phyloP scores from a whole-genome alignment of 1,140 invertebrate genomes.

The Eumaeus atala region DNA sequence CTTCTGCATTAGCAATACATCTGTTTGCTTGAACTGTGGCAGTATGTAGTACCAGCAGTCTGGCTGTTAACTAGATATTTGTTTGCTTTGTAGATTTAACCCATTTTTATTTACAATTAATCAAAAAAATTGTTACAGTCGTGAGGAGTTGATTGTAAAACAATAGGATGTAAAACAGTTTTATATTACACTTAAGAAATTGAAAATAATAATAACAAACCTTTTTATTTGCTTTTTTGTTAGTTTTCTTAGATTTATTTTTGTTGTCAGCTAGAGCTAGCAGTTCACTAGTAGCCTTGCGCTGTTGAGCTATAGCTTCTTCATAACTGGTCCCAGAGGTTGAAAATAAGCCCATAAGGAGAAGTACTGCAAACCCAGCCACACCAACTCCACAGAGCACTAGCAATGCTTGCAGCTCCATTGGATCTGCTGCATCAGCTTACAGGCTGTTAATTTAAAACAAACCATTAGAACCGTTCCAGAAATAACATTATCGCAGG shows the following conservation, averaged over 20 bases:
- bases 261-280: conserved; percentile 57
- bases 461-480: background rate
- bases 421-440: conserved; percentile 40
- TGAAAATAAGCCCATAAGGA: conserved; percentile 61
- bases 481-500: background rate
- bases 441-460: conserved; percentile 12
- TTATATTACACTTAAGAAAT: too few relatives aligned
- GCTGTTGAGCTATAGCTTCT: conserved; percentile 63
- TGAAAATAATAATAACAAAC: conserved; percentile 23
- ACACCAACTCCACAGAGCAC: conserved; percentile 58
- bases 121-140: too few relatives aligned
- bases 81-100: too few relatives aligned
- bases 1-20: too few relatives aligned
- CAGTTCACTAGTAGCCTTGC: conserved; percentile 58
- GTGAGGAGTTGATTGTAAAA: background rate
- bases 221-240: conserved; percentile 63
- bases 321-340: conserved; percentile 62
- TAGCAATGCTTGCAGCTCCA: conserved; percentile 66
- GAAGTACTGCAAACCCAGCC: conserved; percentile 53
- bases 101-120: too few relatives aligned
- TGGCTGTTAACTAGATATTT: too few relatives aligned
- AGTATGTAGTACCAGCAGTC: too few relatives aligned
- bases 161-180: too few relatives aligned
- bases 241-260: conserved; percentile 56
- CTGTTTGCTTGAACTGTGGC: too few relatives aligned